Evolutionary conservation across 2,113 vertebrate genomes (phyloP).

Genomic region (Coryphaenoides rupestris): DNA sequence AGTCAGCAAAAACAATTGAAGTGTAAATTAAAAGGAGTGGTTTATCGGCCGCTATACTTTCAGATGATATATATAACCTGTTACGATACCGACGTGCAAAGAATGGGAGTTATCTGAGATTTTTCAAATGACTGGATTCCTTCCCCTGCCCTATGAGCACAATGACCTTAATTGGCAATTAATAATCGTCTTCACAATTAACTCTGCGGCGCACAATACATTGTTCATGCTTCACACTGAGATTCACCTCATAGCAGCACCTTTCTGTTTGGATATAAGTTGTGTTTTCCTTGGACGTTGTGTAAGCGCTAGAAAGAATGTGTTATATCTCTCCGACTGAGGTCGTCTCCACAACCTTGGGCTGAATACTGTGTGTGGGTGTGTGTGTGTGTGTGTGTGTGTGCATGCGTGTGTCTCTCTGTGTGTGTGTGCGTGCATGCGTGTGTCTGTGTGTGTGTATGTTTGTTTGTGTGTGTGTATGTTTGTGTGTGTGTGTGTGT

Average conservation of each 20-base stretch:
- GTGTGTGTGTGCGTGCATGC: too few relatives aligned
- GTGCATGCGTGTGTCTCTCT: too few relatives aligned
- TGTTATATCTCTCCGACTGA: slow-evolving; percentile 43
- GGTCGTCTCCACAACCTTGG: slow-evolving; percentile 27
- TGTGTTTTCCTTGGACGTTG: slow-evolving; percentile 37
- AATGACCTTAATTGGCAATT: too few relatives aligned
- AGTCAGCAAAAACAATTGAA: too few relatives aligned
- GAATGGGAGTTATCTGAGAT: not conserved
- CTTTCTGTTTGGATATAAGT: slow-evolving; percentile 32
- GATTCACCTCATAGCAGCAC: slow-evolving; percentile 29
- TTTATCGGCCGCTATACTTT: too few relatives aligned
- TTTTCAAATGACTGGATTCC: not conserved
- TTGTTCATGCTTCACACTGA: slow-evolving; percentile 19
- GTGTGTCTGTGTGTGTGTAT: too few relatives aligned
- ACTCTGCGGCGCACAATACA: slow-evolving; percentile 4
- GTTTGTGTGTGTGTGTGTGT: slow-evolving; percentile 7
- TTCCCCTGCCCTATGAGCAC: slow-evolving; percentile 3
- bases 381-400: too few relatives aligned
- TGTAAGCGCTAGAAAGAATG: slow-evolving; percentile 43
- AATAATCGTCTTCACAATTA: not conserved
- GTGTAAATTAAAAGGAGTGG: too few relatives aligned
- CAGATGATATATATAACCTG: too few relatives aligned
- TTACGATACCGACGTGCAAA: not conserved
- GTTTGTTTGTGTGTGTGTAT: not conserved
- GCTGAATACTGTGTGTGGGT: slow-evolving; percentile 41